These are phyloP conservation scores for Falcaria lacertinaria DNA, from an alignment of 2,888 invertebrate species.

Conservation along the genomic window DNA sequence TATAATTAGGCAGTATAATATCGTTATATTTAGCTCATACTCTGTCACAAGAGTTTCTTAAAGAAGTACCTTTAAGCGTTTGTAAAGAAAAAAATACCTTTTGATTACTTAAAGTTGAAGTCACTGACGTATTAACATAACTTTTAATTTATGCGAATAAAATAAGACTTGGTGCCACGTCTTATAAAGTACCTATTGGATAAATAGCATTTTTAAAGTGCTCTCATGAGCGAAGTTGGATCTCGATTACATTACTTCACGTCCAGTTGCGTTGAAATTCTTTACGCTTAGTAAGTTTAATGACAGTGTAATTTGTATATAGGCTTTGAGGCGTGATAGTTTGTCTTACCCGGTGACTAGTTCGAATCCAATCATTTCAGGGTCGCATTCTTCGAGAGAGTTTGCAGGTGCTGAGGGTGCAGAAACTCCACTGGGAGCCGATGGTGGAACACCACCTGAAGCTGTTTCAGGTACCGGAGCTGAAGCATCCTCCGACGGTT, in stretches of 20 bases:
- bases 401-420: constrained; percentile 78
- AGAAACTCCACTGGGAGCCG: constrained; percentile 70
- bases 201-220: constrained; percentile 34
- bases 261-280: constrained; percentile 27
- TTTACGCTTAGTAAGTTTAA: constrained; percentile 40
- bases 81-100: too few relatives aligned
- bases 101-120: too few relatives aligned
- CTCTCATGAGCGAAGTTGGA: constrained; percentile 39
- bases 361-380: constrained; percentile 94
- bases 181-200: constrained; percentile 22
- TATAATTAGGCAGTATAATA: too few relatives aligned
- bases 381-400: constrained; percentile 88
- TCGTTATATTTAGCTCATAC: too few relatives aligned
- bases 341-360: constrained; percentile 88
- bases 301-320: constrained; percentile 45
- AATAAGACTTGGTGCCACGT: constrained; percentile 12
- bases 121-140: too few relatives aligned
- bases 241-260: constrained; percentile 48
- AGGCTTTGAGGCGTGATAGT: constrained; percentile 3
- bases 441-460: constrained; percentile 66
- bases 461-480: constrained; percentile 67
- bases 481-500: constrained; percentile 26
- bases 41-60: too few relatives aligned
- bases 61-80: too few relatives aligned
- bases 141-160: constrained; percentile 8